Evolutionary conservation across 2,113 vertebrate species (phyloP).

Genomic region (Psettodes erumei): DNA sequence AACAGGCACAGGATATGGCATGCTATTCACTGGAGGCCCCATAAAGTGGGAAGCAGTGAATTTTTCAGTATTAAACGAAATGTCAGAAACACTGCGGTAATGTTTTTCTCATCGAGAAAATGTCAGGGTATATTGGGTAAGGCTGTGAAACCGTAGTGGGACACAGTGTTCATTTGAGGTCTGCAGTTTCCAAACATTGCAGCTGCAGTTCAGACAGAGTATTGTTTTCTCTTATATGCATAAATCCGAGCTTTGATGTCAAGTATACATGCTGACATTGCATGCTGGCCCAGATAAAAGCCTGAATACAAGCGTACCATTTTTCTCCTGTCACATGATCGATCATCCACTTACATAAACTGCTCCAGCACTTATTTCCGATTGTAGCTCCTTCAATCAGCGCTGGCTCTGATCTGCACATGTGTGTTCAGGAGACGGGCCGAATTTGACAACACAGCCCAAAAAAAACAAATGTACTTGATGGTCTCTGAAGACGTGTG

Average conservation of each 20-base stretch:
- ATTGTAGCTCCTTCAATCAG: slow-evolving; percentile 40
- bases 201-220: slow-evolving; percentile 6
- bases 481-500: slow-evolving; percentile 5
- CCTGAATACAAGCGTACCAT: neutral
- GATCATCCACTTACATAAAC: slow-evolving; percentile 37
- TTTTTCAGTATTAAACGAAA: slow-evolving; percentile 8
- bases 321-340: slow-evolving; percentile 18
- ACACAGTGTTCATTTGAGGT: neutral
- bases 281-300: neutral
- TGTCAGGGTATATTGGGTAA: neutral
- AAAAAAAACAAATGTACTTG: slow-evolving; percentile 26
- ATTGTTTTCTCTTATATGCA: slow-evolving; percentile 17
- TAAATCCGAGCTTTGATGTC: neutral
- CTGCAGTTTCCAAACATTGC: neutral
- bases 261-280: neutral
- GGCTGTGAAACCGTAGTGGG: neutral
- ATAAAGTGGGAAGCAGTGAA: neutral
- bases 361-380: slow-evolving; percentile 30
- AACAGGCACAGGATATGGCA: slow-evolving; percentile 22
- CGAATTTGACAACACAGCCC: slow-evolving; percentile 9
- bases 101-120: slow-evolving; percentile 19
- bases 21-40: slow-evolving; percentile 5
- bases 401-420: slow-evolving; percentile 11
- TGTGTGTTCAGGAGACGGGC: slow-evolving; percentile 9
- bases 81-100: neutral